Conservation (phyloP, 2,797 vertebrate genomes). For the Cyprinella venusta region DNA sequence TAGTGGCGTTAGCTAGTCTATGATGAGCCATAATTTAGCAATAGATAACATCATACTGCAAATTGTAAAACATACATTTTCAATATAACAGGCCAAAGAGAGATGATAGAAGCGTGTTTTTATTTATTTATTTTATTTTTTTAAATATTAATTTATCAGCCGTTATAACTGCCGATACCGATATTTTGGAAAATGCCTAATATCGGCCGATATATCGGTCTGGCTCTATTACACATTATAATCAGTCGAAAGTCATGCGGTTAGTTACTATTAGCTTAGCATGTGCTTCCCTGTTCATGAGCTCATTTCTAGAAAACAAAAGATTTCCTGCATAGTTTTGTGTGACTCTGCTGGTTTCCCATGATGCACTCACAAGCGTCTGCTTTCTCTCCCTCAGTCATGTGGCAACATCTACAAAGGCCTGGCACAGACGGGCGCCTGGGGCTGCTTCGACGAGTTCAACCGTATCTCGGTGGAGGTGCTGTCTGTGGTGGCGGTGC, state of each 20-base stretch:
- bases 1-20: no score
- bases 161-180: no score
- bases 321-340: background rate
- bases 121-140: no score
- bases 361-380: background rate
- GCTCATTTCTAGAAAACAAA: constrained; percentile 11
- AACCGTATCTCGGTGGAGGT: constrained; percentile 98
- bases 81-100: no score
- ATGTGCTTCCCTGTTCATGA: constrained; percentile 10
- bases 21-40: no score
- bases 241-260: background rate
- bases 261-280: background rate
- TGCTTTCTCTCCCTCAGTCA: constrained; percentile 79
- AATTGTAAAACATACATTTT: no score
- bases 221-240: no score
- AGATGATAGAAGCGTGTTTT: no score
- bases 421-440: constrained; percentile 93
- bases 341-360: background rate
- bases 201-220: no score
- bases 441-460: constrained; percentile 99
- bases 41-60: no score
- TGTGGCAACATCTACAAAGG: constrained; percentile 99
- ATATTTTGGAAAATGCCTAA: no score
- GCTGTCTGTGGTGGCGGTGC: constrained; percentile 94
- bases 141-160: no score